These are phyloP conservation scores for Eira barbara DNA, from an alignment of 2,113 vertebrate genomes.

Conservation along the genomic window DNA sequence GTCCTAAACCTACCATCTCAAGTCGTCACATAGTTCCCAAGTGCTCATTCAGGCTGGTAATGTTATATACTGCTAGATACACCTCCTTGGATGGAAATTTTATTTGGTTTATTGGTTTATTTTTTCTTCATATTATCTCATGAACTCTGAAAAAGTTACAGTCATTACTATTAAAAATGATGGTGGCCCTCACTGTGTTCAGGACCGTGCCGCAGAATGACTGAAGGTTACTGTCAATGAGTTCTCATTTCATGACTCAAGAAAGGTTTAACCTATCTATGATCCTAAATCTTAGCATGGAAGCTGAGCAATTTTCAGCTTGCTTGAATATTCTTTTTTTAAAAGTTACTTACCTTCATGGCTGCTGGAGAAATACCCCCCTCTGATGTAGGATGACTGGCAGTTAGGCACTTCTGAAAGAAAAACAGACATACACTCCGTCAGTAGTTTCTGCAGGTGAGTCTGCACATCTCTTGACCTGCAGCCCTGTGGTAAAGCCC, in stretches of 20 bases:
- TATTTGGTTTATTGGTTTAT: not conserved
- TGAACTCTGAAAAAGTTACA: not conserved
- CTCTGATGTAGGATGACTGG: conserved; percentile 93
- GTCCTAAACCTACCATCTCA: not conserved
- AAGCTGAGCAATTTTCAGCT: not conserved
- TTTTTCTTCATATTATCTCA: not conserved
- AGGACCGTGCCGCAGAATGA: not conserved
- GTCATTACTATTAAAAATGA: not conserved
- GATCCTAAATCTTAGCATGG: not conserved
- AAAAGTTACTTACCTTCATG: conserved; percentile 88
- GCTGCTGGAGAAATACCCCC: conserved; percentile 90
- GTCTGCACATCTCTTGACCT: not conserved
- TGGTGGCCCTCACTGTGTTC: not conserved
- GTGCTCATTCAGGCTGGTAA: not conserved
- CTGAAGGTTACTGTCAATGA: not conserved
- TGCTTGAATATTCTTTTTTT: not conserved
- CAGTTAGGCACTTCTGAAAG: conserved; percentile 97
- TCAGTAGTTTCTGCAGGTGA: not conserved
- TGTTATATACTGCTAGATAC: not conserved
- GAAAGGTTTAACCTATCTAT: not conserved
- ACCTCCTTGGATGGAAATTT: not conserved
- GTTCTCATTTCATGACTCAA: not conserved
- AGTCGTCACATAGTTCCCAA: not conserved
- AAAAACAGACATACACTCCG: not conserved
- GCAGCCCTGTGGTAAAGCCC: not conserved